Percentiles rank a stretch among this genome's conserved stretches.
These are phyloP conservation scores for Troides oblongomaculatus DNA, from an alignment of 2,888 invertebrate genomes.

Conservation along the genomic window DNA sequence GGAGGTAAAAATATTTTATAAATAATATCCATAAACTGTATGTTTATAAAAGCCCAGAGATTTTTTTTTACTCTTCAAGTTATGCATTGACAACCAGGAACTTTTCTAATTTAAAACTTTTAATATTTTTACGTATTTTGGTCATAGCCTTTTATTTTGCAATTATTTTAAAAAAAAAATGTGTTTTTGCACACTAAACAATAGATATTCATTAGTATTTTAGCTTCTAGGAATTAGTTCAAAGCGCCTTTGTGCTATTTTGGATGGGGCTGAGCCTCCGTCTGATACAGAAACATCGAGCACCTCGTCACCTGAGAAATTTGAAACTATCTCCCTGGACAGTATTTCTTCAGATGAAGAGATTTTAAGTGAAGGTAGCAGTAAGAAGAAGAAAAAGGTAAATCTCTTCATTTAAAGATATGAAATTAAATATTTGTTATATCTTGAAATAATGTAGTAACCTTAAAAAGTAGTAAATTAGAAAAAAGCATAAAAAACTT, in stretches of 20 bases:
- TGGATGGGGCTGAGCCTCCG: conserved; percentile 72
- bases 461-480: no score
- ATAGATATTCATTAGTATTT: conserved; percentile 14
- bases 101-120: no score
- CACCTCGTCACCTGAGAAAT: conserved; percentile 46
- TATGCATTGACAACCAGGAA: no score
- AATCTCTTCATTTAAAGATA: no score
- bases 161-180: neutral
- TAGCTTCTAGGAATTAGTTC: conserved; percentile 81
- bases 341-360: conserved; percentile 81
- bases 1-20: conserved; percentile 59
- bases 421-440: no score
- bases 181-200: neutral
- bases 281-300: conserved; percentile 73
- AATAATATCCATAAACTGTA: no score
- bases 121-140: no score
- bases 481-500: no score
- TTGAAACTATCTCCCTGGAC: conserved; percentile 81
- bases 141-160: no score
- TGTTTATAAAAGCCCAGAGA: no score
- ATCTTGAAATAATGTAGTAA: no score
- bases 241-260: conserved; percentile 78
- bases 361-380: conserved; percentile 53
- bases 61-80: no score
- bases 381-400: conserved; percentile 50